A percentile compares a stretch with the other conserved stretches of the same genome.
Evolutionary conservation across 2,113 vertebrate genomes (phyloP).

Genomic region (Myiozetetes cayanensis): DNA sequence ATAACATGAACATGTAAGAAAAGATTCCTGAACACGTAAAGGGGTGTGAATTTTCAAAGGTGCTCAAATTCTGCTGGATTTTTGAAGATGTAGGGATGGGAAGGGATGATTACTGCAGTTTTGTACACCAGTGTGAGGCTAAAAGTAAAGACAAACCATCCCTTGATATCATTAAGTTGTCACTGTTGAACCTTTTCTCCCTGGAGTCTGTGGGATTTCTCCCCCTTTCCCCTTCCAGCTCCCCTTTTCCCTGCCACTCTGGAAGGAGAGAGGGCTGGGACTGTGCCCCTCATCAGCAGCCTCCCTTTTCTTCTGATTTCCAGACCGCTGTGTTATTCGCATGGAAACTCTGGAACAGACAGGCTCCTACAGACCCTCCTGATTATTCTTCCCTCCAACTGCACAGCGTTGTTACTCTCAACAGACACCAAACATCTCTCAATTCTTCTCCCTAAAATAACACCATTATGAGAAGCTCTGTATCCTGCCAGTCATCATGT

Average conservation of each 20-base stretch:
- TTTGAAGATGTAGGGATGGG: background rate
- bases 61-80: background rate
- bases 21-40: background rate
- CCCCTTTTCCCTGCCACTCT: background rate
- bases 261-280: background rate
- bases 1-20: background rate
- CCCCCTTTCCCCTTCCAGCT: background rate
- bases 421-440: background rate
- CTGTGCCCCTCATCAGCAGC: background rate
- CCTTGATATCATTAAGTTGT: fast-evolving
- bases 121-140: fast-evolving
- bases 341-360: background rate
- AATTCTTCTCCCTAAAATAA: background rate
- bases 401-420: background rate
- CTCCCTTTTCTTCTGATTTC: background rate
- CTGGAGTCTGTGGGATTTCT: background rate
- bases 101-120: background rate
- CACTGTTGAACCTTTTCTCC: background rate
- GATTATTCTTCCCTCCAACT: background rate
- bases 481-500: background rate
- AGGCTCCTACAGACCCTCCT: background rate
- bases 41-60: background rate
- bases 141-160: background rate
- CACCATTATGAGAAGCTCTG: background rate
- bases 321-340: background rate